Evolutionary conservation across 2,888 invertebrate genomes (phyloP), one percentile per base, ranked within the genome.

Genomic region (Pantelozetes paolii): DNA sequence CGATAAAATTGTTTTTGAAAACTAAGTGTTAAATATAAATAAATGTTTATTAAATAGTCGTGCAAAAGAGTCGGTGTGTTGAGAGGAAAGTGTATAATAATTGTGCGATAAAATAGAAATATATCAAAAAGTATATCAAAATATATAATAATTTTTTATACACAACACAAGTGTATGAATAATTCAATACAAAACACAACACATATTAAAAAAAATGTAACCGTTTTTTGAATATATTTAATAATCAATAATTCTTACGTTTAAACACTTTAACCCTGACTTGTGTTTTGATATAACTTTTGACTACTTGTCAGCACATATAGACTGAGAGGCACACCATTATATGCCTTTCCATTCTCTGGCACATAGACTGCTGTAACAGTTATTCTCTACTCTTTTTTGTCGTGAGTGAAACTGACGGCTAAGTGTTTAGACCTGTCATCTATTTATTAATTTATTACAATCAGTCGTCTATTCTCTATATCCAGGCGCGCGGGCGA

Each of bases 361-460:
- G 50, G 20, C 50, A 50, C 50, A 50, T 15, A 50, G 5, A n/a
- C 18, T 9, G 5, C 18, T 9, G 5, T 50, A 50, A 50, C 36
- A 5, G 36, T 36, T 36, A 36, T 36, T 36, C 36, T 36, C 9
- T 36, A 26, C 54, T 30, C 20, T 54, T 54, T 54, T 64, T 64
- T 64, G 64, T 64, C 64, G 36, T 64, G 36, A 64, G 36, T 64
- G 36, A 64, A 40, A 40, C n/a, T 64, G 64, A 64, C 64, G 64
- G 15, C 64, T 64, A 32, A 64, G 64, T 64, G 64, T 64, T 64
- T 40, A 64, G 64, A 64, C 36, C 64, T 64, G 64, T 64, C 64
- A 64, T 13, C 20, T 64, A 64, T 64, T 64, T 64, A 64, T 64
- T 64, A 64, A 64, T 64, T 64, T 64, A 64, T 64, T 64, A 64